Base-by-base conservation (phyloP, 1,140 invertebrate genomes). In the Augochlora pura region DNA sequence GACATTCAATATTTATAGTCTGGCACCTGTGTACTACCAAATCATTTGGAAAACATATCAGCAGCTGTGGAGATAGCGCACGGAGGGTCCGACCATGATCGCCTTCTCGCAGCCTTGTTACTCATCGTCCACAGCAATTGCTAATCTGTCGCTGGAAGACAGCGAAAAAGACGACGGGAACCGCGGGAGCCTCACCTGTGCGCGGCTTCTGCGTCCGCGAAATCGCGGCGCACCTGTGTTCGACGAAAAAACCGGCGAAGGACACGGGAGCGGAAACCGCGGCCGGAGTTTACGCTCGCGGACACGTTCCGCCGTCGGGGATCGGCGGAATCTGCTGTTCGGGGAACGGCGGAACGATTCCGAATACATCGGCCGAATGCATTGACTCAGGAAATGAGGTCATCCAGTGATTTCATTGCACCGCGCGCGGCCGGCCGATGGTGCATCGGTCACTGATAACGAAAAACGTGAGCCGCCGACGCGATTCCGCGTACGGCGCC, bases 321-420 rank as follows among this genome's bases (percentile, higher is more conserved):
- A 81, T 80, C 54, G 18, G n/a, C 57, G 16, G 21, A 38, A 54
- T n/a, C n/a, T n/a, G n/a, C n/a, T n/a, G n/a, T n/a, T n/a, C n/a
- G n/a, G n/a, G 67, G 80, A 81, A 82, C 54, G 18, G n/a, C 57
- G 16, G 21, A 38, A 54, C 77, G 65, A 82, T 82, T 72, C 65
- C 32, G 59, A 68, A 39, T 66, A 75, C 69, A 69, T 82, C 49
- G 75, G 23, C 21, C 69, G 25, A 67, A 80, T 68, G 77, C 73
- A 82, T 82, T 80, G 81, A 69, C 70, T 82, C 77, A 80, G 65
- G 72, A 78, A 80, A 82, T 82, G 81, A 82, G 81, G 71, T 82
- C 81, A 82, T 65, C 80, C 69, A 62, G 65, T 82, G 81, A 82
- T 82, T 82, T 82, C 81, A 82, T 80, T 82, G 59, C 78, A 78